Base-by-base conservation (phyloP, 1,140 invertebrate species). In the Venturia canescens region DNA sequence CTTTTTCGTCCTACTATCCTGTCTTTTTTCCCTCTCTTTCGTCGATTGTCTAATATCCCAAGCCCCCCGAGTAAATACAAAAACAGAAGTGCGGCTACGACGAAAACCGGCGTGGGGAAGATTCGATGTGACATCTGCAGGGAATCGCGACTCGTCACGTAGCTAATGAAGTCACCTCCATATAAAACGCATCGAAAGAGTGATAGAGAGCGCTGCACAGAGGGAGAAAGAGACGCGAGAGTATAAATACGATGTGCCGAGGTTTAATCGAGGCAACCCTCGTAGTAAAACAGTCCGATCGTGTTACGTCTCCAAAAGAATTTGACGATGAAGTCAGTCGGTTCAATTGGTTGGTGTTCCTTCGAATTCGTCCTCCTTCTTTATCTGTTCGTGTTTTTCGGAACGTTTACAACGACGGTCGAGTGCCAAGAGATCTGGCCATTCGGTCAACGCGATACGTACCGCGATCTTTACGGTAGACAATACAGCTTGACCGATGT, bases 221-320 rank as follows among this genome's bases (percentile, higher is more conserved):
- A 31, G 66, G n/a, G 66, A 69, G 66, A 44, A 44, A 69, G 29
- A 69, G 66, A 69, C 26, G 31, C 5, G 31, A 18, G 72, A 29
- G 38, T 75, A 75, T 75, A 75, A 75, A 75, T 75, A 75, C 72
- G 71, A 48, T 2, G 53, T 75, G 26, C 48, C 5, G 16, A 57
- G 15, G 71, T 75, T 69, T 69, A 15, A 92, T 91, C 74, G 89
- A 90, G 1, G 90, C 94, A 0, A 93, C 93, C 81, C 80, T 96
- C 21, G 94, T 95, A 83, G 92, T 93, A 7, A 92, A 93, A 0
- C 93, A 93, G 18, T 96, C 18, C 93, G 94, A 26, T 48, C 34
- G 27, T 18, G 21, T 21, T 16, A n/a, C 34, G 23, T 23, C 23
- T 63, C 2, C n/a, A 9, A 0, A 4, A 4, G 16, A 16, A 31